Evolutionary conservation across 1,140 invertebrate genomes (phyloP).

Genomic region (Ostrea edulis): DNA sequence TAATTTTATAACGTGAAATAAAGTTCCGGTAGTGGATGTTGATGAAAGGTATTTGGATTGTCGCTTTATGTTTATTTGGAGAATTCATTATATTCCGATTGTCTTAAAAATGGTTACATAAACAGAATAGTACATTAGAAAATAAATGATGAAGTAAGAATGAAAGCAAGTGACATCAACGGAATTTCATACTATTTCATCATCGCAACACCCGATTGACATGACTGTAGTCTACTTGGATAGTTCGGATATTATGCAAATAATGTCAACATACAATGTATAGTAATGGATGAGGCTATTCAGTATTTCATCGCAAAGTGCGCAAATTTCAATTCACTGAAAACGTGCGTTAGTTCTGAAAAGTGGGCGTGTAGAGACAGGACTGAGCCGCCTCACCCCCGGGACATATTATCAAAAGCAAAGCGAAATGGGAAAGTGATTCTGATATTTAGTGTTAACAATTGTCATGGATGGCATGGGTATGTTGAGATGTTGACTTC

Average conservation of each 20-base stretch:
- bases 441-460: constrained; percentile 73
- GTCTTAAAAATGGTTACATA: too few species aligned
- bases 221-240: too few species aligned
- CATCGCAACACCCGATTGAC: too few species aligned
- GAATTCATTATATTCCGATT: too few species aligned
- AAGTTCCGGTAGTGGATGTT: not conserved
- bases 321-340: constrained; percentile 62
- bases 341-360: constrained; percentile 57
- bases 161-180: too few species aligned
- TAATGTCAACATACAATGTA: not conserved
- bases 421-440: constrained; percentile 60
- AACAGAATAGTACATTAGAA: too few species aligned
- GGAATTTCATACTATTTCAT: too few species aligned
- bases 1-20: not conserved
- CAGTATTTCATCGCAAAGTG: constrained; percentile 71
- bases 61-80: too few species aligned
- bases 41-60: too few species aligned
- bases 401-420: constrained; percentile 58
- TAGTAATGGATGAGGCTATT: not conserved
- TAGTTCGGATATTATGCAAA: too few species aligned
- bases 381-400: constrained; percentile 62
- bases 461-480: constrained; percentile 75
- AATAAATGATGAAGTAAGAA: too few species aligned
- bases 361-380: constrained; percentile 70
- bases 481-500: constrained; percentile 61